A percentile compares a stretch with the other conserved stretches of the same genome.
Evolutionary conservation across 2,888 invertebrate genomes (phyloP).

Genomic region (Linnaemya vulpina): DNA sequence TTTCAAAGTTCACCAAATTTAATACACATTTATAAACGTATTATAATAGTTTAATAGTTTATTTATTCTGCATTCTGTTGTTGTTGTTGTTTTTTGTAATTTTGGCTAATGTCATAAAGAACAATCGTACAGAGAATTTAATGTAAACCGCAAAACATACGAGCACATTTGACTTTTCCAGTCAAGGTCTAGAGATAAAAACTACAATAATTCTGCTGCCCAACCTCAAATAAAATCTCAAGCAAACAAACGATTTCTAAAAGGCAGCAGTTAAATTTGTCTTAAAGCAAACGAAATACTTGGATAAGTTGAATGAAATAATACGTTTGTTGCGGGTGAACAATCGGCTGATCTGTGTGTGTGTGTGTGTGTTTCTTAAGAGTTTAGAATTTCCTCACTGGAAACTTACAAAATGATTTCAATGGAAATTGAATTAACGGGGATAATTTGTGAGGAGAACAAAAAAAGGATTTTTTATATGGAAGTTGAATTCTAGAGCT

Average conservation of each 20-base stretch:
- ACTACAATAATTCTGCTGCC: constrained; percentile 57
- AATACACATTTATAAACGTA: neutral
- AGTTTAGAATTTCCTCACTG: too few relatives aligned
- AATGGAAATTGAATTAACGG: too few relatives aligned
- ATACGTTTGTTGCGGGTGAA: too few relatives aligned
- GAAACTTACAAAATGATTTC: too few relatives aligned
- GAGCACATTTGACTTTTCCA: constrained; percentile 31
- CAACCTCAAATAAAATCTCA: constrained; percentile 62
- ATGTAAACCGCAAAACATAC: constrained; percentile 13
- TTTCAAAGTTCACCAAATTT: constrained; percentile 47
- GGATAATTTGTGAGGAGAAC: too few relatives aligned
- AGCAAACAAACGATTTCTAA: constrained; percentile 15
- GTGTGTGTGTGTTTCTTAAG: too few relatives aligned
- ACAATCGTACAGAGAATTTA: constrained; percentile 15
- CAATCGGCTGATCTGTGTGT: too few relatives aligned
- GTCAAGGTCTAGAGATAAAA: constrained; percentile 52
- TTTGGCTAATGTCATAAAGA: constrained; percentile 14
- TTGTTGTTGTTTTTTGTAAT: neutral
- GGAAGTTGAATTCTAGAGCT: too few relatives aligned
- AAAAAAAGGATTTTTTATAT: too few relatives aligned
- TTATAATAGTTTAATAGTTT: constrained; percentile 11
- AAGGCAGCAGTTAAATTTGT: neutral
- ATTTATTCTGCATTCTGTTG: neutral
- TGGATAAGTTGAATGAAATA: neutral
- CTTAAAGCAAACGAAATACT: neutral